phyloP scores from a whole-genome alignment of 2,888 invertebrate species.

The Anaspis maculata region DNA sequence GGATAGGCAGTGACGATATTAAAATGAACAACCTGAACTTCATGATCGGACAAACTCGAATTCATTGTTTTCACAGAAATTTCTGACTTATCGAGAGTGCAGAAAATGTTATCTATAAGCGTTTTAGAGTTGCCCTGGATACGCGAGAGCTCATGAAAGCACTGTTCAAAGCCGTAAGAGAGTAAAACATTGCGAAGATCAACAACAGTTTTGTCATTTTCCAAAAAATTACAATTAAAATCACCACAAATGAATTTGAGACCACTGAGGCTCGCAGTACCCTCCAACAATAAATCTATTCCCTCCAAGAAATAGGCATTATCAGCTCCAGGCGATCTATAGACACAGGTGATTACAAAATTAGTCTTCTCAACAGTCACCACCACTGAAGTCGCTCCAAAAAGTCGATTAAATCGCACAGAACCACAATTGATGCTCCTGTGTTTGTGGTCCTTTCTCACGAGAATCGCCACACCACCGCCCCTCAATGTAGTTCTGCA shows the following conservation, averaged over 20 bases:
- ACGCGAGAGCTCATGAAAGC: background rate
- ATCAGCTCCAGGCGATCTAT: background rate
- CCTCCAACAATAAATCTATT: background rate
- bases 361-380: too few species aligned
- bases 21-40: background rate
- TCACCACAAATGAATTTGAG: background rate
- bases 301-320: background rate
- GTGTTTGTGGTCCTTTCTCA: background rate
- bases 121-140: background rate
- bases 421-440: too few species aligned
- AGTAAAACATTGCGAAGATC: background rate
- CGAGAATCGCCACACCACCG: background rate
- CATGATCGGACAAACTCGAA: background rate
- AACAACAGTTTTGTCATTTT: background rate
- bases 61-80: background rate
- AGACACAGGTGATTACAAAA: too few species aligned
- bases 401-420: too few species aligned
- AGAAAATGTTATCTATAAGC: background rate
- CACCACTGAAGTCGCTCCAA: too few species aligned
- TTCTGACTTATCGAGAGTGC: background rate
- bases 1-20: too few species aligned
- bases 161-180: background rate
- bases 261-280: background rate
- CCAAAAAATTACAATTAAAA: background rate
- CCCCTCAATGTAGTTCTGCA: background rate